These are phyloP conservation scores for Silurus lanzhouensis DNA, from an alignment of 2,797 vertebrate genomes.

Conservation along the genomic window DNA sequence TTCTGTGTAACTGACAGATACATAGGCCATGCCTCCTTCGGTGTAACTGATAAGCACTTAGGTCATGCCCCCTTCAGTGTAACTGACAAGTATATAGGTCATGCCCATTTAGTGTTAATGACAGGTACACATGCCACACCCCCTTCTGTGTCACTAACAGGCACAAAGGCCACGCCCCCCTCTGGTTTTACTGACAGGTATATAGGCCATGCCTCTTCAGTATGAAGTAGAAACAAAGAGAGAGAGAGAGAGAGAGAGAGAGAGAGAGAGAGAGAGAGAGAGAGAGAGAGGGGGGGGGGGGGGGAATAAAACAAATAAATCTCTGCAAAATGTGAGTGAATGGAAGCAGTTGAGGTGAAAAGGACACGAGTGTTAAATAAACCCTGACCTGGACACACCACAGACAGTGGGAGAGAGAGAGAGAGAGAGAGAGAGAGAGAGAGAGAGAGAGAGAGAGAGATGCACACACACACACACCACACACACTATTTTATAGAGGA, in stretches of 20 bases:
- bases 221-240: neutral
- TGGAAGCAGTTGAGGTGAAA: conserved; percentile 39
- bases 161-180: no score
- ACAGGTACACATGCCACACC: neutral
- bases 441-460: neutral
- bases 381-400: conserved; percentile 48
- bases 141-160: neutral
- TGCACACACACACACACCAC: neutral
- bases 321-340: conserved; percentile 19
- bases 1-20: neutral
- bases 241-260: neutral
- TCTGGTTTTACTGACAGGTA: no score
- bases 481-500: conserved; percentile 55
- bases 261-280: conserved; percentile 16
- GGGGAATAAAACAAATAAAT: conserved; percentile 13
- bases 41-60: neutral
- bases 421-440: neutral
- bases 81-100: neutral
- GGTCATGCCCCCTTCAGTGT: neutral
- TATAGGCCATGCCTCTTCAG: no score
- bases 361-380: conserved; percentile 53
- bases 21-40: neutral
- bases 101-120: neutral
- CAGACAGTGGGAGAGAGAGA: neutral
- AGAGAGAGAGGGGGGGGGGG: neutral